These are phyloP conservation scores for Ibycter americanus DNA, from an alignment of 2,797 vertebrate species.

Conservation along the genomic window DNA sequence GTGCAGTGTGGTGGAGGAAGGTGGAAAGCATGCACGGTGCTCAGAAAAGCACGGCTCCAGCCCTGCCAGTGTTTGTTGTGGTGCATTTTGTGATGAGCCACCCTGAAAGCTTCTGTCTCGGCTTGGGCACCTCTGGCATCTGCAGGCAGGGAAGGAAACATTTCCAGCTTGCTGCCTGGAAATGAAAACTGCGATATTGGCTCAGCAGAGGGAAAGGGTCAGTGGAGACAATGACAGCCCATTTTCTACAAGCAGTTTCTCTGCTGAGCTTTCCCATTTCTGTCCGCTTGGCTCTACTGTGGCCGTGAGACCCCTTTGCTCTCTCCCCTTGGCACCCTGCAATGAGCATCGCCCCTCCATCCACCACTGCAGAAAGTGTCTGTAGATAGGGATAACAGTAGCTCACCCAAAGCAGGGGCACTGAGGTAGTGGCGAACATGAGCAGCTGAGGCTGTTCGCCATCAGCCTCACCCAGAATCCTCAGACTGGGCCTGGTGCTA, in stretches of 20 bases:
- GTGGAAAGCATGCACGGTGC: background rate
- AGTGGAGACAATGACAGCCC: background rate
- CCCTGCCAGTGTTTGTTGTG: background rate
- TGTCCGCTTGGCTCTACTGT: fast-evolving
- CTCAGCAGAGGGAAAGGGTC: background rate
- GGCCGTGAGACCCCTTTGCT: background rate
- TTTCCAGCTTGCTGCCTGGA: conserved; percentile 29
- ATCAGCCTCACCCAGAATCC: background rate
- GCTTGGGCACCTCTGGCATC: conserved; percentile 13
- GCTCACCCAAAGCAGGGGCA: background rate
- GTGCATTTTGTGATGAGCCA: background rate
- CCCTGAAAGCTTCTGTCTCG: background rate
- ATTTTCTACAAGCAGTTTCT: background rate
- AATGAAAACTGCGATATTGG: background rate
- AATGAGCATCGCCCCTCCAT: fast-evolving
- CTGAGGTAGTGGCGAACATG: background rate
- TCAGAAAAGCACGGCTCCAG: background rate
- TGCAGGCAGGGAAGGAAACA: background rate
- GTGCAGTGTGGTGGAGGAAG: fast-evolving
- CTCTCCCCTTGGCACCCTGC: background rate
- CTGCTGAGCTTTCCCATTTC: background rate
- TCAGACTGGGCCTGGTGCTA: background rate
- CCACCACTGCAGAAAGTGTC: background rate
- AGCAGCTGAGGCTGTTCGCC: background rate
- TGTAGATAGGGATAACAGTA: background rate